A percentile compares a stretch with the other conserved stretches of the same genome.
Evolutionary conservation across 2,888 invertebrate genomes (phyloP).

Genomic region (Drosophila sordidapex): DNA sequence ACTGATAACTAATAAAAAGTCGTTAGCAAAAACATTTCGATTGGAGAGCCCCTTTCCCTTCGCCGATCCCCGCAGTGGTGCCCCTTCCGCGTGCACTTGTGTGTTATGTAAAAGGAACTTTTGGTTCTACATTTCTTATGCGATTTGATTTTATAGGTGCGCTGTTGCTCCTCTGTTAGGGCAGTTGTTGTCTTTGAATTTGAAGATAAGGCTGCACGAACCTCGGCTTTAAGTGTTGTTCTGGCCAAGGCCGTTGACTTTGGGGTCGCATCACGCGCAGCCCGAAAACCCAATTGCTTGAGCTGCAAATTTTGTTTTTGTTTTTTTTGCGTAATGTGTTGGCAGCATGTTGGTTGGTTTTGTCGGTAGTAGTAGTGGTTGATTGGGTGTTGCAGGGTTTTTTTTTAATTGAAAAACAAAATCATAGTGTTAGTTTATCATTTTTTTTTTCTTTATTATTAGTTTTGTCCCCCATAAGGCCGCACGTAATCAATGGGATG

Average conservation of each 20-base stretch:
- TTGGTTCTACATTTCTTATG: slow-evolving; percentile 14
- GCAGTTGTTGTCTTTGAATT: slow-evolving; percentile 22
- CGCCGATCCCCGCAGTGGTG: not conserved
- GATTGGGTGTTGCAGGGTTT: slow-evolving; percentile 21
- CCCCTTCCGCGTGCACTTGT: slow-evolving; percentile 21
- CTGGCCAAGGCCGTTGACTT: slow-evolving; percentile 52
- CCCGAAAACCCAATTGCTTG: slow-evolving; percentile 68
- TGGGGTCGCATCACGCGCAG: slow-evolving; percentile 64
- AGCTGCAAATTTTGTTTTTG: slow-evolving; percentile 53
- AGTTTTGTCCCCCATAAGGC: slow-evolving; percentile 31
- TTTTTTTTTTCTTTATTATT: slow-evolving; percentile 15
- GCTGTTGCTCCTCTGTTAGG: not conserved
- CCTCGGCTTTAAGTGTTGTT: slow-evolving; percentile 62
- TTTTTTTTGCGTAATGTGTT: slow-evolving; percentile 72
- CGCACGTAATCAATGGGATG: slow-evolving; percentile 57
- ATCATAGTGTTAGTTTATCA: slow-evolving; percentile 47
- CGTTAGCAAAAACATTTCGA: slow-evolving; percentile 2
- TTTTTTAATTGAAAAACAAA: slow-evolving; percentile 34
- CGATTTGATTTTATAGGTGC: not conserved
- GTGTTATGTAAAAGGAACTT: slow-evolving; percentile 69
- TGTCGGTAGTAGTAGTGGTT: slow-evolving; percentile 25
- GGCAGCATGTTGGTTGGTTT: slow-evolving; percentile 40
- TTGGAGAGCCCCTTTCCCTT: not conserved
- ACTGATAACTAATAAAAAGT: slow-evolving; percentile 28
- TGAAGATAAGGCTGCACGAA: slow-evolving; percentile 50